Evolutionary conservation across 2,113 vertebrate species (phyloP), one percentile per base, ranked within the genome.

Genomic region (Saimiri boliviensis): DNA sequence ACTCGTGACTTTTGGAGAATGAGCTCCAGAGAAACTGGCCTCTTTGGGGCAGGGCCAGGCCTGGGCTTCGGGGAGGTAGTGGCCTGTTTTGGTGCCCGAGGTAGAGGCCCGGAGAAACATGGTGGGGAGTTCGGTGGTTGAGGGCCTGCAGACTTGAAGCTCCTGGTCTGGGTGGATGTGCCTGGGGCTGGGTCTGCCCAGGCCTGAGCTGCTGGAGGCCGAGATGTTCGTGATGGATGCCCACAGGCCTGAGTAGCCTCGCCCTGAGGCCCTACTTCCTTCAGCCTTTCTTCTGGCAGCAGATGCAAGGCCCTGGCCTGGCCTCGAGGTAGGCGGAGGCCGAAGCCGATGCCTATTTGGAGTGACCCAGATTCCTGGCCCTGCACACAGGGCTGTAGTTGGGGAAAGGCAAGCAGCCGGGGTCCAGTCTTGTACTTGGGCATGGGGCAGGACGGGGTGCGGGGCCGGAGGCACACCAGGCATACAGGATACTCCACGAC

Each of bases 401-500:
- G 97, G 47, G 93, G 98, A 23, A 98, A 98, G n/a, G 97, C 98
- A 76, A 98, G 92, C 40, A 97, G 96, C 40, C 13, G 63, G n/a
- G 96, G 91, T 32, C 74, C 84, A 63, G 76, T 96, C 77, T 32
- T 88, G 96, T 94, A 82, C 32, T 5, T 97, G 96, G 97, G 63
- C 2, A 6, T 66, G 58, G 97, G 98, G 56, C 98, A 98, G 16
- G 97, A 95, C 27, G 94, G 80, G 4, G 76, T 70, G 32, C 97
- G 91, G 45, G 40, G 94, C 58, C 8, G 93, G 45, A 98, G 95
- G 54, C 98, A 98, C 71, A 92, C 93, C 68, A 98, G 90, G 63
- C 98, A 98, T 79, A 98, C 1, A 0, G 98, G 98, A 12, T 98
- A 98, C 47, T 97, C 97, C 81, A 98, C 92, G 0, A 97, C 93